These are phyloP conservation scores for Ia io DNA, from an alignment of 2,113 vertebrate genomes.

Conservation along the genomic window DNA sequence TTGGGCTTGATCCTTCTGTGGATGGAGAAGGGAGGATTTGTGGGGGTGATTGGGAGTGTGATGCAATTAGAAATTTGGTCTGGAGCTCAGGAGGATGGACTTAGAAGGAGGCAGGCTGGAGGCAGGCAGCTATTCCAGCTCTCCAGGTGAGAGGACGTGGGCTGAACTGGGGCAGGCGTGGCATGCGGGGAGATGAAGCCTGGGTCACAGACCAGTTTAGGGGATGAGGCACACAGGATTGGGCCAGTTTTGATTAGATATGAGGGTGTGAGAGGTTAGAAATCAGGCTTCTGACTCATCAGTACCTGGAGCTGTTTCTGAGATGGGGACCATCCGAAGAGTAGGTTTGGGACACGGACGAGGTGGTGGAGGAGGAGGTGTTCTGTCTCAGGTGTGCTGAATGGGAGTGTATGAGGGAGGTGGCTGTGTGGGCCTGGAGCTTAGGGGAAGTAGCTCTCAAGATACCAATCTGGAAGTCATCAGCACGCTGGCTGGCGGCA, in stretches of 20 bases:
- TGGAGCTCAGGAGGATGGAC: neutral
- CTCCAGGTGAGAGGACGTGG: neutral
- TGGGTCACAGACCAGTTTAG: neutral
- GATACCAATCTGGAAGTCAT: constrained; percentile 44
- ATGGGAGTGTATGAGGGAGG: neutral
- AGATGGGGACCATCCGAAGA: neutral
- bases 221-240: neutral
- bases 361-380: neutral
- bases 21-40: neutral
- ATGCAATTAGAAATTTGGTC: neutral
- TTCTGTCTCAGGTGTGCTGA: neutral
- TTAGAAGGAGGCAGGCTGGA: neutral
- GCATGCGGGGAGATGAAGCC: neutral
- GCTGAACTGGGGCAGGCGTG: neutral
- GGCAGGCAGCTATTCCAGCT: neutral
- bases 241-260: neutral
- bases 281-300: neutral
- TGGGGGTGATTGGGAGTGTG: neutral
- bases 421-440: neutral
- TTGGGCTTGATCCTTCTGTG: neutral
- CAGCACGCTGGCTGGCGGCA: neutral
- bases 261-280: neutral
- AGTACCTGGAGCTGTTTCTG: neutral
- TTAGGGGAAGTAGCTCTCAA: constrained; percentile 2
- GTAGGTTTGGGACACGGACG: neutral